Conservation (phyloP, 2,888 invertebrate species). For the Drosophila antonietae region DNA sequence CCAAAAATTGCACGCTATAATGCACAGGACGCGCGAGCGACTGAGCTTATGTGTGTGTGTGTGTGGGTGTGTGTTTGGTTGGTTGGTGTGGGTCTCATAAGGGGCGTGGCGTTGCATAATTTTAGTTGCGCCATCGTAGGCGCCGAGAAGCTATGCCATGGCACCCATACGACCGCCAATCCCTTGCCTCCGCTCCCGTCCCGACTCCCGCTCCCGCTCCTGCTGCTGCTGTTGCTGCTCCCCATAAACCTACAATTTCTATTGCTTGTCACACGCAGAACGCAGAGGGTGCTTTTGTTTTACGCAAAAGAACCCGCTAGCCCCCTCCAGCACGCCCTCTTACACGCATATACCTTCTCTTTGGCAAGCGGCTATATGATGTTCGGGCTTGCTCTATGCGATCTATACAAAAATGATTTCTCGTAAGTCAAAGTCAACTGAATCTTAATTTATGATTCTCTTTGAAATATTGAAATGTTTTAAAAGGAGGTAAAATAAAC, state of each 20-base stretch:
- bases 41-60: neutral
- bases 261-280: conserved; percentile 67
- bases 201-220: neutral
- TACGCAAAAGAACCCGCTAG: conserved; percentile 19
- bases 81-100: conserved; percentile 31
- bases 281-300: conserved; percentile 56
- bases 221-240: neutral
- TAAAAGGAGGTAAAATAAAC: too few relatives aligned
- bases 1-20: conserved; percentile 74
- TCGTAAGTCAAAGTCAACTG: too few relatives aligned
- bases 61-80: neutral
- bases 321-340: neutral
- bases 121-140: conserved; percentile 71
- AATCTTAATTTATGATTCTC: too few relatives aligned
- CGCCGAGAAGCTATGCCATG: conserved; percentile 64
- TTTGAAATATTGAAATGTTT: too few relatives aligned
- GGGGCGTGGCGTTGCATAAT: conserved; percentile 78
- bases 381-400: conserved; percentile 2
- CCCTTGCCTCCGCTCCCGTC: neutral
- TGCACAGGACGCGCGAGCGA: conserved; percentile 49
- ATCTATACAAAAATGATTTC: neutral
- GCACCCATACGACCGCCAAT: conserved; percentile 33
- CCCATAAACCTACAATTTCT: conserved; percentile 44
- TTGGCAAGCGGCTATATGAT: conserved; percentile 1
- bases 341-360: conserved; percentile 7